phyloP scores from a whole-genome alignment of 2,113 vertebrate species.

The Lagenorhynchus albirostris region DNA sequence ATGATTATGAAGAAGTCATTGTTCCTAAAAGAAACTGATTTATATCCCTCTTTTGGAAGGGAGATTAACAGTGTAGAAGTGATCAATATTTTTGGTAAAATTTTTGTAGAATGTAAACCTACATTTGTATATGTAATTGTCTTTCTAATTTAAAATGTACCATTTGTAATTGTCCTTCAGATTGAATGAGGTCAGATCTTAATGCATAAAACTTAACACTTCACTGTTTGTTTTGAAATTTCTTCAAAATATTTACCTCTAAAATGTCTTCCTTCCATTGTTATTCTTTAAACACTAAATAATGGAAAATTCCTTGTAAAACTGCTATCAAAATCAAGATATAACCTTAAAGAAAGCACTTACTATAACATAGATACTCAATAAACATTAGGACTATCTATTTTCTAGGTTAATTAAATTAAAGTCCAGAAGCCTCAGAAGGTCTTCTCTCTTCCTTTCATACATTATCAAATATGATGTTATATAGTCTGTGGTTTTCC shows the following conservation, averaged over 20 bases:
- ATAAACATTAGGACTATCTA: not conserved
- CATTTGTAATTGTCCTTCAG: not conserved
- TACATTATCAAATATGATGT: not conserved
- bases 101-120: too few species aligned
- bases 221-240: not conserved
- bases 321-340: not conserved
- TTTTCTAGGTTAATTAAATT: not conserved
- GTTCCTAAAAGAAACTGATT: not conserved
- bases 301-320: not conserved
- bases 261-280: not conserved
- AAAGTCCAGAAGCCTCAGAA: not conserved
- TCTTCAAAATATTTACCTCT: not conserved
- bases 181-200: not conserved
- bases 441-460: not conserved
- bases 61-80: not conserved
- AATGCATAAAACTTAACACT: not conserved
- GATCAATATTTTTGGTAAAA: not conserved
- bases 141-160: not conserved
- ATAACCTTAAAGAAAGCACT: not conserved
- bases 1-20: not conserved
- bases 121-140: not conserved
- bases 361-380: not conserved
- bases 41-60: not conserved
- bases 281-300: not conserved
- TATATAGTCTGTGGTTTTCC: not conserved